Base-by-base conservation (phyloP, 2,113 vertebrate genomes). In the Otis tarda region DNA sequence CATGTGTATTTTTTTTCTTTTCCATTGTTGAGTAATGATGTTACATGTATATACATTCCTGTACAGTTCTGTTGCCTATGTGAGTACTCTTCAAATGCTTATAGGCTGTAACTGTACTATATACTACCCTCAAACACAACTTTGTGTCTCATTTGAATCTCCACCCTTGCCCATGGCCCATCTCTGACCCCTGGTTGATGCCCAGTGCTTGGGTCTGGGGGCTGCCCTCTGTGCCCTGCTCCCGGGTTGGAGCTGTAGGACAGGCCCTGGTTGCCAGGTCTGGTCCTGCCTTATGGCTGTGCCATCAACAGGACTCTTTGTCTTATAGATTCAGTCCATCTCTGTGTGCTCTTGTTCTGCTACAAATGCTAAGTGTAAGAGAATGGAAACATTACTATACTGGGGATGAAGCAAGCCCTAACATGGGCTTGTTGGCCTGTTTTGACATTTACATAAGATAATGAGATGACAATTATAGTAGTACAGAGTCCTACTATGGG, bases 41-140 rank as follows among this genome's bases (percentile, higher is more conserved):
- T 39, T 75, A 83, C 21, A 25, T 15, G 2, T 52, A 45, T n/a
- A 63, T 30, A 41, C 22, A 53, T 12, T 12, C 35, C 21, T 67
- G 14, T 53, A 33, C 19, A 52, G 21, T 39, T 30, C 7, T 55
- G 9, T 23, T 3, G 1, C 5, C 18, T 76, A 2, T 3, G 4
- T 55, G 31, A 10, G 18, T 59, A 31, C 18, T 60, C 33, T 76
- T 65, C 47, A 68, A 69, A 39, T 19, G 13, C 10, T 53, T 83
- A 27, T 24, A 52, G 19, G 4, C 8, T 67, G 12, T 25, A 84
- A 56, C 7, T 63, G 10, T 45, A 50, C 7, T 15, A 71, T n/a
- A 78, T 84, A 4, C 21, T 43, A 31, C 7, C 5, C 6, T 15
- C 35, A 89, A 50, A 55, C 17, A 45, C 5, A 53, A 7, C 12